phyloP scores from a whole-genome alignment of 2,888 invertebrate genomes.

The Trichopoda pennipes region DNA sequence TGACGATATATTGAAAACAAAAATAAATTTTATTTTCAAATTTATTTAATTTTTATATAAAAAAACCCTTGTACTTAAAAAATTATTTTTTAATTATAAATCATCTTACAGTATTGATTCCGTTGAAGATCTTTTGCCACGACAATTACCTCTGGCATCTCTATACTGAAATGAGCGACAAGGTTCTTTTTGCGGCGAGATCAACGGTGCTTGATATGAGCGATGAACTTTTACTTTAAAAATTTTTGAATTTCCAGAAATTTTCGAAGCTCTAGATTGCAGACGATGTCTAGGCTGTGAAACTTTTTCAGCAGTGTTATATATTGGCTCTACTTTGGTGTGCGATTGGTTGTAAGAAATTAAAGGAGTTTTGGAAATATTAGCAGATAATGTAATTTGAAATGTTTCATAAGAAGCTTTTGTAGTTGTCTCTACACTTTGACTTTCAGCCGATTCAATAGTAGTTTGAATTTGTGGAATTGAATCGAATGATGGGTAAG shows the following conservation, averaged over 20 bases:
- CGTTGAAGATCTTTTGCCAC: slow-evolving; percentile 73
- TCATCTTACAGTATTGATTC: slow-evolving; percentile 74
- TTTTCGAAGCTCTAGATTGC: slow-evolving; percentile 29
- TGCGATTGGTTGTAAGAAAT: slow-evolving; percentile 35
- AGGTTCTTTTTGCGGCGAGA: slow-evolving; percentile 46
- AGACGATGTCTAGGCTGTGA: slow-evolving; percentile 15
- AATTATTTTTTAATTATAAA: too few species aligned
- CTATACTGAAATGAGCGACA: slow-evolving; percentile 74
- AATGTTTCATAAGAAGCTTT: neutral
- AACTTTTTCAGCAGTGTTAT: slow-evolving; percentile 38
- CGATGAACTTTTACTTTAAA: slow-evolving; percentile 59
- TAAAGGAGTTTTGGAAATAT: neutral
- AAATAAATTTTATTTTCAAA: too few species aligned
- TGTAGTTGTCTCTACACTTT: neutral
- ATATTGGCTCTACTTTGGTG: slow-evolving; percentile 59
- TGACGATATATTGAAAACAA: too few species aligned
- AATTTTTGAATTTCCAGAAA: slow-evolving; percentile 53
- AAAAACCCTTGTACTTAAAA: too few species aligned
- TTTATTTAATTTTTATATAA: too few species aligned
- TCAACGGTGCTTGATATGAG: slow-evolving; percentile 31
- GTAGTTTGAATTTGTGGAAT: slow-evolving; percentile 25
- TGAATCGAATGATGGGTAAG: slow-evolving; percentile 41
- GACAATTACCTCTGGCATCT: slow-evolving; percentile 74
- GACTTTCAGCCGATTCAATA: slow-evolving; percentile 6
- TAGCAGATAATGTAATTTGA: neutral